phyloP scores from a whole-genome alignment of 2,888 invertebrate genomes.

The Pantelozetes paolii region DNA sequence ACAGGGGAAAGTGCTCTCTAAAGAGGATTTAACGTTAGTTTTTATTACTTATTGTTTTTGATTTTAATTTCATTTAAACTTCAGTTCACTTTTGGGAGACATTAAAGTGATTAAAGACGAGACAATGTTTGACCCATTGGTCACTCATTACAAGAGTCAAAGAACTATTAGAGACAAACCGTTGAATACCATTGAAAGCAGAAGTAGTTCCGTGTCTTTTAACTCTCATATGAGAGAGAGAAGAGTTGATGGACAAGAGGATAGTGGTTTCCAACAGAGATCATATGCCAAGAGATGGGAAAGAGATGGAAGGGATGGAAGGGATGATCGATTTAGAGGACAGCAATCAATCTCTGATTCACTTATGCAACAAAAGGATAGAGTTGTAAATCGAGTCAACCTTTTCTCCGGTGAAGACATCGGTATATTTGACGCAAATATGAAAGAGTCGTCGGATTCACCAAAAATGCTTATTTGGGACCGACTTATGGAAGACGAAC shows the following conservation, averaged over 20 bases:
- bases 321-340: not conserved
- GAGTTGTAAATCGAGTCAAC: not conserved
- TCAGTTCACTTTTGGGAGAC: conserved; percentile 24
- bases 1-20: not conserved
- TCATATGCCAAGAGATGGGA: not conserved
- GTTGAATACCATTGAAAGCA: no score
- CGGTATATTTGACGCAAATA: conserved; percentile 36
- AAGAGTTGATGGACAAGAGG: no score
- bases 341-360: not conserved
- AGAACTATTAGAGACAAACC: no score
- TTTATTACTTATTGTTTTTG: not conserved
- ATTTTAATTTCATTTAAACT: not conserved
- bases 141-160: not conserved
- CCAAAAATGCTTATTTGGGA: conserved; percentile 64
- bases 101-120: conserved; percentile 13
- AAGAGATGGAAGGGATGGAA: not conserved
- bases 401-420: conserved; percentile 33
- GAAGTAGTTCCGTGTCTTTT: no score
- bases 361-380: no score
- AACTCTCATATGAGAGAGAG: no score
- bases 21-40: conserved; percentile 1
- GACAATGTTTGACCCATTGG: not conserved
- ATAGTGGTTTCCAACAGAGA: no score
- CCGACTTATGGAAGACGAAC: conserved; percentile 61
- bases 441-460: conserved; percentile 27